A percentile compares a stretch with the other conserved stretches of the same genome.
Conservation (phyloP, 2,797 vertebrate genomes). For the Gila robusta region DNA sequence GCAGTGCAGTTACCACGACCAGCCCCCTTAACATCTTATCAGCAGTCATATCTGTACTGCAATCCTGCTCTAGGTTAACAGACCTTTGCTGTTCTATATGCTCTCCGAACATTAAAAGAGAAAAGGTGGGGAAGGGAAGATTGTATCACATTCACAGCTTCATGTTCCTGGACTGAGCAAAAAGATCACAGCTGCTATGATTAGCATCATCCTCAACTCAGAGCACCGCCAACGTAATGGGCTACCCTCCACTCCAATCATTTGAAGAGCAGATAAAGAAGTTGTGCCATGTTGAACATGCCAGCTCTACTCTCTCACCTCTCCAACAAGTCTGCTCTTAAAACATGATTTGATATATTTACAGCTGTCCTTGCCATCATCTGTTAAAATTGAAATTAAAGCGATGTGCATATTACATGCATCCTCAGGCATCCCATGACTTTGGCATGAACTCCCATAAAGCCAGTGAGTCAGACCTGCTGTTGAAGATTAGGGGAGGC, state of each 20-base stretch:
- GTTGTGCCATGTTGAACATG: conserved; percentile 35
- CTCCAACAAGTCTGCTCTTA: conserved; percentile 6
- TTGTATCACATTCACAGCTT: conserved; percentile 45
- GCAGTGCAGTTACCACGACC: conserved; percentile 23
- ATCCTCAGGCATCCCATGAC: conserved; percentile 23
- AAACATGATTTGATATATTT: conserved; percentile 31
- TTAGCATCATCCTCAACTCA: conserved; percentile 58
- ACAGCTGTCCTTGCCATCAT: conserved; percentile 14
- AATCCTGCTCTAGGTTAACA: conserved; percentile 38
- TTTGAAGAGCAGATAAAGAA: conserved; percentile 59
- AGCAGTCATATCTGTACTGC: conserved; percentile 33
- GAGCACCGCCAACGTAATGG: conserved; percentile 56
- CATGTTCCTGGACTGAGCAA: conserved; percentile 31
- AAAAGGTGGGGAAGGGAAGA: conserved; percentile 35
- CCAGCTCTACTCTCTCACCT: conserved; percentile 32
- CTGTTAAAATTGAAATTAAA: conserved; percentile 8
- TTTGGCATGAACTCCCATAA: conserved; percentile 29
- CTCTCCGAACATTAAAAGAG: conserved; percentile 26
- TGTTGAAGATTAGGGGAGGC: conserved; percentile 25
- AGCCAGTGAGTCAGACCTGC: conserved; percentile 24
- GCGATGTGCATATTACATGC: conserved; percentile 36
- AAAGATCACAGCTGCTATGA: conserved; percentile 55
- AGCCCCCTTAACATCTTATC: conserved; percentile 29
- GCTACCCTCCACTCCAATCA: conserved; percentile 63
- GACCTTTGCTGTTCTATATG: conserved; percentile 40